Percentiles rank a stretch among this genome's conserved stretches.
phyloP scores from a whole-genome alignment of 1,140 invertebrate genomes.

The Aphelinus certus region DNA sequence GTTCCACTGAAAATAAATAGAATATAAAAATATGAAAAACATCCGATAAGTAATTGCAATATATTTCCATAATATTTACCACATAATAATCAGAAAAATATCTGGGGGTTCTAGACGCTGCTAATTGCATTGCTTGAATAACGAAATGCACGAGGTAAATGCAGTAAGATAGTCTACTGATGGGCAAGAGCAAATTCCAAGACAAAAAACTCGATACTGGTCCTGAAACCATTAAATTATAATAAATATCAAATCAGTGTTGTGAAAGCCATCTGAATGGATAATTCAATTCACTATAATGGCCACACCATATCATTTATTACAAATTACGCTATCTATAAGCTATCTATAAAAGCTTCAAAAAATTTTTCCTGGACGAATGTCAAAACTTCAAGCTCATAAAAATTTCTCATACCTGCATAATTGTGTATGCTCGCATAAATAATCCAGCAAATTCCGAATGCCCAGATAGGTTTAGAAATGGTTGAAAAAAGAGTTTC shows the following conservation, averaged over 20 bases:
- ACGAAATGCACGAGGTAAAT: conserved; percentile 68
- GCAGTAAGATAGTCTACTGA: conserved; percentile 69
- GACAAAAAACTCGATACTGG: conserved; percentile 67
- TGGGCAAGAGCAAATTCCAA: conserved; percentile 65
- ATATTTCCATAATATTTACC: neutral
- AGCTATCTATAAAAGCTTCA: too few relatives aligned
- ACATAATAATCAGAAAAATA: conserved; percentile 21
- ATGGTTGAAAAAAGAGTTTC: conserved; percentile 55
- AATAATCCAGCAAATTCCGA: conserved; percentile 63
- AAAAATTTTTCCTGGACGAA: too few relatives aligned
- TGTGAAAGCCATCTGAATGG: too few relatives aligned
- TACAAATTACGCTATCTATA: neutral
- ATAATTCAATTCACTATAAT: neutral
- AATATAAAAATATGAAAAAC: too few relatives aligned
- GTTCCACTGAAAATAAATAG: conserved; percentile 14
- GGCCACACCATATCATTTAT: neutral
- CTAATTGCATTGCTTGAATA: conserved; percentile 31
- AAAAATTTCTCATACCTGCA: conserved; percentile 28
- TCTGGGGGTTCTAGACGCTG: conserved; percentile 3
- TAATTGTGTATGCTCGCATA: conserved; percentile 60
- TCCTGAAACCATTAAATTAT: conserved; percentile 53
- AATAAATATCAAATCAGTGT: neutral
- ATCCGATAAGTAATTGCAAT: too few relatives aligned
- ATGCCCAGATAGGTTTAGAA: conserved; percentile 57
- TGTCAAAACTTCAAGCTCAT: too few relatives aligned